phyloP scores from a whole-genome alignment of 2,113 vertebrate species.

The Anguilla rostrata region DNA sequence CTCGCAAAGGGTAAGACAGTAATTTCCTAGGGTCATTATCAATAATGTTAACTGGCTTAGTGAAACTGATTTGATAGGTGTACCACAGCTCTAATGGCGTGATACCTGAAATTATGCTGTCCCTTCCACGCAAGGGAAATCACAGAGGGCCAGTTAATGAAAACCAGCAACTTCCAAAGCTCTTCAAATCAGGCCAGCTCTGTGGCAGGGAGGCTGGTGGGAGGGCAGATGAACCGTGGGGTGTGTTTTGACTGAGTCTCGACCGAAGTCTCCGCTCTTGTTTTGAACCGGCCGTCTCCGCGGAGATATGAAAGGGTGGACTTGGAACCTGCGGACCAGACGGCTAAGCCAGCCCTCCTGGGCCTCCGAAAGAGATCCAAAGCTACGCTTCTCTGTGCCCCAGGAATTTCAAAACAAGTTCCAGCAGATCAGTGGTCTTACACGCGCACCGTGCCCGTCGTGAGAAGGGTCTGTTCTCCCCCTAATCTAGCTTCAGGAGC shows the following conservation, averaged over 20 bases:
- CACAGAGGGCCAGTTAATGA: slow-evolving; percentile 20
- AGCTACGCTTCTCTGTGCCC: slow-evolving; percentile 50
- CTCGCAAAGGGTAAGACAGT: slow-evolving; percentile 12
- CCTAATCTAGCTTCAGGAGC: slow-evolving; percentile 42
- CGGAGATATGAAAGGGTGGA: not conserved
- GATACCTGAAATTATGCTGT: not conserved
- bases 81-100: slow-evolving; percentile 15
- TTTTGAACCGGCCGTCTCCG: slow-evolving; percentile 28
- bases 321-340: not conserved
- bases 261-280: slow-evolving; percentile 25
- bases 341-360: slow-evolving; percentile 32
- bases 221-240: slow-evolving; percentile 20
- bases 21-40: not conserved
- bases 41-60: slow-evolving; percentile 23
- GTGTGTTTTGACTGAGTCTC: slow-evolving; percentile 37
- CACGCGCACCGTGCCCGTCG: slow-evolving; percentile 32
- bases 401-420: slow-evolving; percentile 54
- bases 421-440: slow-evolving; percentile 43
- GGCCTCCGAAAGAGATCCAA: slow-evolving; percentile 44
- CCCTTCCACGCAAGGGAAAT: slow-evolving; percentile 10
- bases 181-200: slow-evolving; percentile 24
- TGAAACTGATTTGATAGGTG: slow-evolving; percentile 13
- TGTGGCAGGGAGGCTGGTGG: slow-evolving; percentile 21
- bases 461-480: slow-evolving; percentile 43
- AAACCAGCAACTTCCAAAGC: slow-evolving; percentile 30